A percentile compares a stretch with the other conserved stretches of the same genome.
Evolutionary conservation across 2,113 vertebrate genomes (phyloP).

Genomic region (Dolichallabes microphthalmus): DNA sequence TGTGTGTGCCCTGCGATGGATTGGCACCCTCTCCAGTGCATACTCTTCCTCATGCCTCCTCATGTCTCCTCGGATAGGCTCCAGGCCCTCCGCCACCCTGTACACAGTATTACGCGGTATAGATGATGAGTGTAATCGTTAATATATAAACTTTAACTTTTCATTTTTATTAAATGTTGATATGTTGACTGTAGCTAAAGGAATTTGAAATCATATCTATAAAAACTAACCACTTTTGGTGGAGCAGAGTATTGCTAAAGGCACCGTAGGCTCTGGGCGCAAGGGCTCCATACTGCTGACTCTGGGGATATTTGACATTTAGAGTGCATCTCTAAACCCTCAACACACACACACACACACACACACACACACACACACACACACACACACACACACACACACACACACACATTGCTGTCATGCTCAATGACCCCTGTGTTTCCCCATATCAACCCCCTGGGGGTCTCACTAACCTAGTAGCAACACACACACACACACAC

Average conservation of each 20-base stretch:
- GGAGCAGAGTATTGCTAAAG: neutral
- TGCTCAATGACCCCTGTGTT: conserved; percentile 38
- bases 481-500: conserved; percentile 12
- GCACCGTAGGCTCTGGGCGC: neutral
- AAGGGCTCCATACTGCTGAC: conserved; percentile 4
- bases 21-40: too few species aligned
- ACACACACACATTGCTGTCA: conserved; percentile 38
- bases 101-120: too few species aligned
- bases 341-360: conserved; percentile 30
- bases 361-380: conserved; percentile 23
- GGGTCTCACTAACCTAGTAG: conserved; percentile 43
- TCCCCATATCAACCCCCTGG: conserved; percentile 46
- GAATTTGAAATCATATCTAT: neutral
- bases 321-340: conserved; percentile 16
- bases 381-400: conserved; percentile 21
- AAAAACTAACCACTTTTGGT: neutral
- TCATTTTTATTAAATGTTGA: neutral
- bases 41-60: too few species aligned
- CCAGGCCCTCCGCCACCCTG: too few species aligned
- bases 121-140: too few species aligned
- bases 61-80: too few species aligned
- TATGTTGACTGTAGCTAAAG: neutral
- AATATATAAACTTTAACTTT: neutral
- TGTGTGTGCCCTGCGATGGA: too few species aligned
- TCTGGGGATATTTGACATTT: conserved; percentile 34